Conservation (phyloP, 2,888 invertebrate species). For the Lithophane socia region DNA sequence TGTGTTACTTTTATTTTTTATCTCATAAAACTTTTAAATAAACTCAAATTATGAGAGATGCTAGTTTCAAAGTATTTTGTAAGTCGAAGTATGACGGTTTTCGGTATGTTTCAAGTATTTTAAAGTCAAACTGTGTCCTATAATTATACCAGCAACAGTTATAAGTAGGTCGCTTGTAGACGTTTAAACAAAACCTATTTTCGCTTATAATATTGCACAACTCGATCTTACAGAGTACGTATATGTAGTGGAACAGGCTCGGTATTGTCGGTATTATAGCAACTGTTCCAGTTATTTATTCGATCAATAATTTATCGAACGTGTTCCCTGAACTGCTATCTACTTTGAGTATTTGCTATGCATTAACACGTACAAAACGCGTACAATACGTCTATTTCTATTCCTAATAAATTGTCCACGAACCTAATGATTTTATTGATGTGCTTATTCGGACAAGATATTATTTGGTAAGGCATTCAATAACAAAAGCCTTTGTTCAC, state of each 20-base stretch:
- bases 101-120: not conserved
- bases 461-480: not conserved
- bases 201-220: constrained; percentile 77
- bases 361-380: constrained; percentile 20
- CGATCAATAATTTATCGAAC: constrained; percentile 76
- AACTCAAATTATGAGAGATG: not conserved
- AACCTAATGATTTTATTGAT: not conserved
- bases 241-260: constrained; percentile 68
- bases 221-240: constrained; percentile 70
- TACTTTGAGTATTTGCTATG: constrained; percentile 50
- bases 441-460: not conserved
- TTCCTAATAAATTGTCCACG: not conserved
- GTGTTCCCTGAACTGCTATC: constrained; percentile 62
- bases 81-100: not conserved
- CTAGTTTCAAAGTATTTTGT: not conserved
- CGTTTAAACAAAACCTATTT: constrained; percentile 77
- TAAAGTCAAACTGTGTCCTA: too few relatives aligned
- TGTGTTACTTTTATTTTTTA: constrained; percentile 16
- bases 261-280: constrained; percentile 65
- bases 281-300: constrained; percentile 75
- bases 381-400: not conserved
- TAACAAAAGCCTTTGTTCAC: constrained; percentile 29
- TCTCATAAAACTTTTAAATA: not conserved
- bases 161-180: constrained; percentile 29
- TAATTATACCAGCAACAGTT: not conserved